A percentile compares a stretch with the other conserved stretches of the same genome.
Evolutionary conservation across 2,888 invertebrate genomes (phyloP).

Genomic region (Embidobia sp.): DNA sequence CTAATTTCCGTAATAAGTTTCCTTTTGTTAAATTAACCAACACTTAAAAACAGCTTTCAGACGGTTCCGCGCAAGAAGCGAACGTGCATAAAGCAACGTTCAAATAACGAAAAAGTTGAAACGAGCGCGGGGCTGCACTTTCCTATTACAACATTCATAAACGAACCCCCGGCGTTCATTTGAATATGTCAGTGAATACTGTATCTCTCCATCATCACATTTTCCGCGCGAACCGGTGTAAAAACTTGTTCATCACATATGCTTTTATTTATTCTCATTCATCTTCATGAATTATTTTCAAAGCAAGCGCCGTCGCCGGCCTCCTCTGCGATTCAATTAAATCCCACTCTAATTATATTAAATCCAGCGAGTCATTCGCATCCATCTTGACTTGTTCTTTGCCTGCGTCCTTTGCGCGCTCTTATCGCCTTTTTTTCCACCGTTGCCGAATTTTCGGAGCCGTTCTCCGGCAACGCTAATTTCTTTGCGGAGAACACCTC

Average conservation of each 20-base stretch:
- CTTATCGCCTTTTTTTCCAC: slow-evolving; percentile 1
- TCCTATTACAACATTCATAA: slow-evolving; percentile 45
- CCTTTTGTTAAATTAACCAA: slow-evolving; percentile 44
- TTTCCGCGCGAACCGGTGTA: slow-evolving; percentile 47
- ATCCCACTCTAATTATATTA: slow-evolving; percentile 53
- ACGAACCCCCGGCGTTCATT: slow-evolving; percentile 52
- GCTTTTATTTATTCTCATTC: slow-evolving; percentile 62
- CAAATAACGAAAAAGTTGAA: slow-evolving; percentile 37
- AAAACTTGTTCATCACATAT: slow-evolving; percentile 58
- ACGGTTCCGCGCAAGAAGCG: slow-evolving; percentile 9
- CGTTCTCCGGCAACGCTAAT: not conserved
- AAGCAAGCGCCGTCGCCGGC: slow-evolving; percentile 43
- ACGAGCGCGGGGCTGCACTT: slow-evolving; percentile 10
- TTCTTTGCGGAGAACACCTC: not conserved
- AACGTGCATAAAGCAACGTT: slow-evolving; percentile 9
- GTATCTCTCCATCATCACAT: slow-evolving; percentile 46
- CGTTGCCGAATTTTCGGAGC: too few species aligned
- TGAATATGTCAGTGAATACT: slow-evolving; percentile 59
- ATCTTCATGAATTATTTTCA: slow-evolving; percentile 60
- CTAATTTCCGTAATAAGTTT: slow-evolving; percentile 39
- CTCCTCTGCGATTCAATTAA: slow-evolving; percentile 53
- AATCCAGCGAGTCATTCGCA: slow-evolving; percentile 42
- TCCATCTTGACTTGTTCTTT: slow-evolving; percentile 35
- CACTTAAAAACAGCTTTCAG: slow-evolving; percentile 40
- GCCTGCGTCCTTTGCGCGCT: too few species aligned